Base-by-base conservation (phyloP, 1,140 invertebrate species). In the Calliphora vicina region DNA sequence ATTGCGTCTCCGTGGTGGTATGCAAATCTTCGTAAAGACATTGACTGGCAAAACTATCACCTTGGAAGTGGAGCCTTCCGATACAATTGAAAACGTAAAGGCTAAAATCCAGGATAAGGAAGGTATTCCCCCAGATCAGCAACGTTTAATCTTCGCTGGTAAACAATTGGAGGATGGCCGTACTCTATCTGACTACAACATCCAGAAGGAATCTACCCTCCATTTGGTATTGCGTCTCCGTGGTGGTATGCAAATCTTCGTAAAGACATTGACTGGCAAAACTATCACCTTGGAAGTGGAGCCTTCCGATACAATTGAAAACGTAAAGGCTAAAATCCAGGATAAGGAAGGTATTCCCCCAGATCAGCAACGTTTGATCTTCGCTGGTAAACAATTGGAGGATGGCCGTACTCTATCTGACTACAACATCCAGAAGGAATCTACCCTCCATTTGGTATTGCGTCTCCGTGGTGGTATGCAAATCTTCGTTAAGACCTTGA, bases 381-480 rank as follows among this genome's bases (percentile, higher is more conserved):
- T 94, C 90, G 94, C 89, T 87, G 94, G 94, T 23, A 94, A 94
- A 87, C 94, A 95, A 90, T 88, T 95, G 57, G 94, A 95, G 87
- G 94, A 95, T 92, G 94, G 93, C 0, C 91, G 93, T 29, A 94
- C 94, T 2, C 87, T 95, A 5, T 95, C 94, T 2, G 97, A 98
- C 89, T 98, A 97, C 90, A 97, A 97, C 89, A 97, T 98, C 87
- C 96, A 98, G 90, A 97, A 97, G 87, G 95, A 96, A 91, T 96
- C 95, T 2, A 97, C 97, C 0, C 93, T 98, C 27, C 97, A 99
- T 91, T 92, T 99, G 85, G 96, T 98, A 73, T 91, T 98, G 15
- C 93, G 97, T 85, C 93, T 99, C 25, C 93, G 97, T 85, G 98
- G 98, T 92, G 98, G 98, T 89, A 98, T 97, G 97, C 97, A 98